Conservation (phyloP, 2,113 vertebrate genomes). For the Malurus cyaneus region DNA sequence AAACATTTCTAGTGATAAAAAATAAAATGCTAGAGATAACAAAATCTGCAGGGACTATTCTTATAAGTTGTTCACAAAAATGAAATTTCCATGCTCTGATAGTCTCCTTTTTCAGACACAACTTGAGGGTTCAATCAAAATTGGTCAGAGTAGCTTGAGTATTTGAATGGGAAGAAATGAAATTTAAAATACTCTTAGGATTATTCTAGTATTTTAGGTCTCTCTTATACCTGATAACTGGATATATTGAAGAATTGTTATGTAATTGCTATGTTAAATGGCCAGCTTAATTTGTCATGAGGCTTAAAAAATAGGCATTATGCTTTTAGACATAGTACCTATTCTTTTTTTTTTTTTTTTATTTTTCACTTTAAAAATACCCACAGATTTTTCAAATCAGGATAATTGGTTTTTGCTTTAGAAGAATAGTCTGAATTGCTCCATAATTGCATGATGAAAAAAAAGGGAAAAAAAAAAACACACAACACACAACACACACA, state of each 20-base stretch:
- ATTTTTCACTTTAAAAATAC: background rate
- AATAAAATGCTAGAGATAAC: background rate
- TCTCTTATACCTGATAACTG: background rate
- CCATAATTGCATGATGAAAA: conserved; percentile 24
- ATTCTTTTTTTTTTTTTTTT: background rate
- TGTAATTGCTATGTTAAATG: background rate
- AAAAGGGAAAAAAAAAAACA: too few relatives aligned
- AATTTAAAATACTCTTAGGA: background rate
- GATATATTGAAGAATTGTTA: background rate
- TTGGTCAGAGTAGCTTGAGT: background rate
- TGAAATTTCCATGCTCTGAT: background rate
- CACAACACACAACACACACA: too few relatives aligned
- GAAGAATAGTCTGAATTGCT: conserved; percentile 42
- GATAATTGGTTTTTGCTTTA: conserved; percentile 40
- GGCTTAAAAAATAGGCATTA: background rate
- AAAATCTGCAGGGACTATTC: background rate
- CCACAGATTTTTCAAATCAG: conserved; percentile 2
- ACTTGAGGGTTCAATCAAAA: background rate
- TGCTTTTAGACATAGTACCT: background rate
- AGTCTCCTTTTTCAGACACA: background rate
- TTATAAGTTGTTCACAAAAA: background rate
- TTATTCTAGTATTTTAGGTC: background rate
- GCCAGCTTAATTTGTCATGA: background rate
- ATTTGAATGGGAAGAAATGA: background rate
- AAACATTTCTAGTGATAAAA: background rate